Percentiles rank a stretch among this genome's conserved stretches.
Conservation (phyloP, 2,888 invertebrate genomes). For the Kryphioiulus occultus region DNA sequence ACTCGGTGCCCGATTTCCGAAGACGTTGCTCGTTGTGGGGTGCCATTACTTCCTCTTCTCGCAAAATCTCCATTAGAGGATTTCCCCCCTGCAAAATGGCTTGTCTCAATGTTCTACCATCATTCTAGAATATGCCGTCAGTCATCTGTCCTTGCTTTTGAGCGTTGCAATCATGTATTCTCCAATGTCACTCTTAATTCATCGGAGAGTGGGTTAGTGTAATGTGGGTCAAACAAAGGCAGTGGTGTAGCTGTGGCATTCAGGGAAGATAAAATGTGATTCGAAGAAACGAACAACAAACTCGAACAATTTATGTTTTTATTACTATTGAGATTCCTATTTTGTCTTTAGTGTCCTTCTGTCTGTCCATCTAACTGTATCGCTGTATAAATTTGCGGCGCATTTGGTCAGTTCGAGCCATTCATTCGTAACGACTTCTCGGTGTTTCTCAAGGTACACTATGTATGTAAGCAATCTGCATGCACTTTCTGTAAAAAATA, state of each 20-base stretch:
- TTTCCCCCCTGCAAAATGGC: conserved; percentile 40
- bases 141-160: not conserved
- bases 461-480: not conserved
- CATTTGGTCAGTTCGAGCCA: not conserved
- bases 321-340: conserved; percentile 10
- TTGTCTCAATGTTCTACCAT: conserved; percentile 22
- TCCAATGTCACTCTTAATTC: not conserved
- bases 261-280: conserved; percentile 38
- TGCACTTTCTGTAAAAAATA: conserved; percentile 10
- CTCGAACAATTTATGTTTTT: not conserved
- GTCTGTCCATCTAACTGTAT: not conserved
- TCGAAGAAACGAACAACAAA: not conserved
- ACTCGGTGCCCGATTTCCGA: not conserved
- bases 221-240: not conserved
- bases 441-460: not conserved
- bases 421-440: not conserved
- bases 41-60: conserved; percentile 28
- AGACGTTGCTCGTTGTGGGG: conserved; percentile 21
- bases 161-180: conserved; percentile 4
- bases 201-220: not conserved
- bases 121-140: conserved; percentile 21
- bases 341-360: not conserved
- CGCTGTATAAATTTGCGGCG: conserved; percentile 2
- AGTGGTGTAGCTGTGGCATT: not conserved
- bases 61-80: conserved; percentile 18